These are phyloP conservation scores for Zenarchopterus dispar DNA, from an alignment of 2,797 vertebrate genomes.

Conservation along the genomic window DNA sequence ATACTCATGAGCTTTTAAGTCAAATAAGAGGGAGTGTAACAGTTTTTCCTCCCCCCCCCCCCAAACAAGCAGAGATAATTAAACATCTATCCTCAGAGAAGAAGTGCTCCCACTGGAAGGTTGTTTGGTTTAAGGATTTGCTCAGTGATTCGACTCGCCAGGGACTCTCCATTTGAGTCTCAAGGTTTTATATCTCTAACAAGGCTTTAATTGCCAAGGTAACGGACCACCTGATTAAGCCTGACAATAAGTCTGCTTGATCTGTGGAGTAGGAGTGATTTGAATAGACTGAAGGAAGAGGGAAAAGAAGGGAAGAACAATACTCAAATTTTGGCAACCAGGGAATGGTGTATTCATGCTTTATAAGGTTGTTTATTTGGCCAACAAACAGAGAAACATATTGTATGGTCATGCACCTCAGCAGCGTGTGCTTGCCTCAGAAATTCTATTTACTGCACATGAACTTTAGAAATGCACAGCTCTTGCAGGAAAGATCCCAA, in stretches of 20 bases:
- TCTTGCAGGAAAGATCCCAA: constrained; percentile 71
- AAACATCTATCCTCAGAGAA: constrained; percentile 81
- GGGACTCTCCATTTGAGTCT: constrained; percentile 90
- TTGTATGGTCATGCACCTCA: constrained; percentile 35
- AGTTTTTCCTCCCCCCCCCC: constrained; percentile 57
- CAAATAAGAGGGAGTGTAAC: constrained; percentile 79
- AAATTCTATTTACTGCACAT: constrained; percentile 70
- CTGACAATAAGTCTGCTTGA: constrained; percentile 69
- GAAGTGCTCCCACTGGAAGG: constrained; percentile 84
- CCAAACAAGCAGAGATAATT: constrained; percentile 82
- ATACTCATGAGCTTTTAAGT: constrained; percentile 75
- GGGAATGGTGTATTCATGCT: constrained; percentile 12
- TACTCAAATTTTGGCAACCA: constrained; percentile 44
- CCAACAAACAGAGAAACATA: constrained; percentile 8
- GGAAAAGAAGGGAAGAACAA: constrained; percentile 22
- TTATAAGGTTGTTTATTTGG: constrained; percentile 13
- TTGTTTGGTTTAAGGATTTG: constrained; percentile 90
- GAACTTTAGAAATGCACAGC: constrained; percentile 63
- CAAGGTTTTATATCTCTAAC: constrained; percentile 91
- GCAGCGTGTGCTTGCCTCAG: constrained; percentile 43
- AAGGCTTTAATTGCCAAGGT: constrained; percentile 82
- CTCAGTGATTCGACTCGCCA: constrained; percentile 89
- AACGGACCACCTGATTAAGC: constrained; percentile 80
- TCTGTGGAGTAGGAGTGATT: constrained; percentile 38
- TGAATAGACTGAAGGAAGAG: constrained; percentile 24